Conservation (phyloP, 2,797 vertebrate species). For the Intellagama lesueurii region DNA sequence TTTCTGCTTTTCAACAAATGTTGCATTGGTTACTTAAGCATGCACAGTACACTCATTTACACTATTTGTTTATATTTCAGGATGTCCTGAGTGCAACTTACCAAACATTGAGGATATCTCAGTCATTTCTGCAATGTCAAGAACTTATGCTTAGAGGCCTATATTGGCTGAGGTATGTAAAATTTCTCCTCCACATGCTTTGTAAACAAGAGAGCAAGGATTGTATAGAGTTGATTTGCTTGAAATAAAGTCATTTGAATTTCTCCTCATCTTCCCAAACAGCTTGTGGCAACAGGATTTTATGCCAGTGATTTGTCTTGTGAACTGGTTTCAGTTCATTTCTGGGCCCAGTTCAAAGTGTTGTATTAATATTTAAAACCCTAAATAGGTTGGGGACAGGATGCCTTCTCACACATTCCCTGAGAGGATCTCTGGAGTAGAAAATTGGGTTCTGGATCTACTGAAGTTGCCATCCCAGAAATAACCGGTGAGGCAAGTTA, state of each 20-base stretch:
- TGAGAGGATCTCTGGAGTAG: no score
- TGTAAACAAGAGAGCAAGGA: neutral
- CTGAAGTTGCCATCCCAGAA: no score
- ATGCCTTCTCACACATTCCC: neutral
- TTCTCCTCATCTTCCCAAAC: neutral
- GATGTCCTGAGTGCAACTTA: conserved; percentile 82
- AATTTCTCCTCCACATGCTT: rapidly evolving
- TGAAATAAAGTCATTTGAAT: neutral
- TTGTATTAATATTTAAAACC: neutral
- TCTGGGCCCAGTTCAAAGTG: neutral
- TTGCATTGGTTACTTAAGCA: rapidly evolving
- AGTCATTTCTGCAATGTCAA: conserved; percentile 77
- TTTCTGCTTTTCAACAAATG: neutral
- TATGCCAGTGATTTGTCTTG: neutral
- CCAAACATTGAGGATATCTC: conserved; percentile 85
- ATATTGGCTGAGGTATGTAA: conserved; percentile 88
- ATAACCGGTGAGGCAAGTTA: no score
- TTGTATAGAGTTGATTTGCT: neutral
- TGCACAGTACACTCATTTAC: neutral
- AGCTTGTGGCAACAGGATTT: neutral
- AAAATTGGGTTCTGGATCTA: no score
- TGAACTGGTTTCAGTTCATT: neutral
- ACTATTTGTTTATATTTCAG: conserved; percentile 72
- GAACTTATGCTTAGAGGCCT: conserved; percentile 87
- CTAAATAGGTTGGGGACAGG: neutral